A percentile compares a stretch with the other conserved stretches of the same genome.
Evolutionary conservation across 2,113 vertebrate genomes (phyloP).

Genomic region (Xerus inauris): DNA sequence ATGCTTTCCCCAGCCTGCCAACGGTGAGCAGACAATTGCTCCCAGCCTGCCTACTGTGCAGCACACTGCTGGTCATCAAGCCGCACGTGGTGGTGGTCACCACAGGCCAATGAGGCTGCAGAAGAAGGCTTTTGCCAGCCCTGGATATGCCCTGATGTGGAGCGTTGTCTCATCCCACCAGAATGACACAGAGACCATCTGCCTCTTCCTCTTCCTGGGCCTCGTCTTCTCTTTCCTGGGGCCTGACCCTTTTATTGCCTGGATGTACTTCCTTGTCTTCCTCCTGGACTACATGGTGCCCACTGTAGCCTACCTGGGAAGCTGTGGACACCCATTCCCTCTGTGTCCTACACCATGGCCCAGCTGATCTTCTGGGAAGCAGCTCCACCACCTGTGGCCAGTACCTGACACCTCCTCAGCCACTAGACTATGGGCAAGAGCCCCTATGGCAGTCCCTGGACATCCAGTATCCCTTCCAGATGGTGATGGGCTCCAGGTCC

Average conservation of each 20-base stretch:
- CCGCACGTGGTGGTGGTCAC: conserved; percentile 93
- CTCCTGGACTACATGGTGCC: conserved; percentile 90
- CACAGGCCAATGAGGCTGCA: conserved; percentile 95
- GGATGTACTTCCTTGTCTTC: conserved; percentile 93
- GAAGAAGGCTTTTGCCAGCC: conserved; percentile 98
- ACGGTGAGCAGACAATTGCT: conserved; percentile 88
- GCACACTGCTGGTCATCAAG: conserved; percentile 93
- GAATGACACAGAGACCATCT: conserved; percentile 97
- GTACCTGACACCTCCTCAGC: fast-evolving
- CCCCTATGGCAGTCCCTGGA: fast-evolving
- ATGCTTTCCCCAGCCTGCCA: neutral
- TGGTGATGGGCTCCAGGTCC: neutral
- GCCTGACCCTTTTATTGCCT: conserved; percentile 88
- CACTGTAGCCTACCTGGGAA: conserved; percentile 91
- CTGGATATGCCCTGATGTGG: conserved; percentile 93
- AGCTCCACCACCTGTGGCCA: conserved; percentile 82
- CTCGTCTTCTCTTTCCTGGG: conserved; percentile 62
- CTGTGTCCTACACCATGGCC: conserved; percentile 90
- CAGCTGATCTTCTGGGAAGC: conserved; percentile 91
- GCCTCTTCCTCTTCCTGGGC: conserved; percentile 91
- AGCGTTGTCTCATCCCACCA: conserved; percentile 92
- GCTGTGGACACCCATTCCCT: conserved; percentile 91
- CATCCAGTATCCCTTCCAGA: neutral
- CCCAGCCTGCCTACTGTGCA: conserved; percentile 92
- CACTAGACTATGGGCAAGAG: neutral